These are phyloP conservation scores for Phyllostomus discolor DNA, from an alignment of 2,113 vertebrate genomes.

Conservation along the genomic window DNA sequence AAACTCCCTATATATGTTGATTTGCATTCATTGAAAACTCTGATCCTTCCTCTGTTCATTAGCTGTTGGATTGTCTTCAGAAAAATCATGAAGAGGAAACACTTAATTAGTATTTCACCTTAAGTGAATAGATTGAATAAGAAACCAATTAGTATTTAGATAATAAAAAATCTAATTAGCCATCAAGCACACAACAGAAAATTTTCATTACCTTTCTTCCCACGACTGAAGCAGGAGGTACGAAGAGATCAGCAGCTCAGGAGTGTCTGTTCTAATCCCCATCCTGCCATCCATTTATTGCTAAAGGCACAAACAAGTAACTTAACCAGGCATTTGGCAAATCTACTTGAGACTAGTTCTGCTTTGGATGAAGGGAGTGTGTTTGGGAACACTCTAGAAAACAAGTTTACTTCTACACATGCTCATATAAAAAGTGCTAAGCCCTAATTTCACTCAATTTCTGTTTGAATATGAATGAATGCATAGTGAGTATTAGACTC, in stretches of 20 bases:
- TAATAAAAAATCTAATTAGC: slow-evolving; percentile 55
- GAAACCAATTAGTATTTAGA: slow-evolving; percentile 54
- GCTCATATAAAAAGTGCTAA: background rate
- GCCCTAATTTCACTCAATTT: background rate
- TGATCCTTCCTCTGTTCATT: background rate
- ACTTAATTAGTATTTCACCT: slow-evolving; percentile 52
- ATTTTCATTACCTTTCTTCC: slow-evolving; percentile 28
- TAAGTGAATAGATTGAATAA: slow-evolving; percentile 46
- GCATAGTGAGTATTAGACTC: background rate
- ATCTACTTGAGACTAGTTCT: background rate
- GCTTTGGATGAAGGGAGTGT: background rate
- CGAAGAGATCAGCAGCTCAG: background rate
- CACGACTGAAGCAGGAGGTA: background rate
- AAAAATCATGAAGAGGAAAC: slow-evolving; percentile 37
- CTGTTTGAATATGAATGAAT: background rate
- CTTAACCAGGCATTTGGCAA: background rate
- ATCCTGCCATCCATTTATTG: background rate
- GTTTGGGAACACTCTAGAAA: background rate
- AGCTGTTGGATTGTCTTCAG: slow-evolving; percentile 6
- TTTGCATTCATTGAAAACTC: background rate
- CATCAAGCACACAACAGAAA: background rate
- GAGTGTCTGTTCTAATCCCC: background rate
- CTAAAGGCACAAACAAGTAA: slow-evolving; percentile 1
- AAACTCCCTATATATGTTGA: background rate
- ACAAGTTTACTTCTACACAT: background rate